Base-by-base conservation (phyloP, 2,797 vertebrate genomes). In the Dendrocincla tyrannina region DNA sequence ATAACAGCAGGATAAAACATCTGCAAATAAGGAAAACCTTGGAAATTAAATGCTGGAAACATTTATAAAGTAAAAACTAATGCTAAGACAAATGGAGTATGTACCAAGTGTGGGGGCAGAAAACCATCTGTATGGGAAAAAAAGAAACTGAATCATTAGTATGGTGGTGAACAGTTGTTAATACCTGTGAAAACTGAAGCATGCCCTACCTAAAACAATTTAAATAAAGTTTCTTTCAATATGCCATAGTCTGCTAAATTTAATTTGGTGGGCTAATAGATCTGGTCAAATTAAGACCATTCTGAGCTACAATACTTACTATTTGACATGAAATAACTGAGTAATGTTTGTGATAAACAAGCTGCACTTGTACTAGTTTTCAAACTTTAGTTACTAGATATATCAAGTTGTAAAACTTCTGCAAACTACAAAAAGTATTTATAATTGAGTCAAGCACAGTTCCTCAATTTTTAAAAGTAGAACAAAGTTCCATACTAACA, bases 41-140 rank as follows among this genome's bases (percentile, higher is more conserved):
- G 69, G 88, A 93, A 95, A 81, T 81, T 49, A 93, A 95, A 92
- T 32, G 44, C 74, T 97, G 94, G 94, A 97, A 97, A 95, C 46
- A 93, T 91, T 97, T 96, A 94, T 83, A 90, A 85, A 88, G 63
- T 88, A 88, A 94, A 90, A 96, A 68, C 91, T 91, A 84, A 88
- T 46, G 64, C 42, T 95, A 87, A 88, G 56, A 88, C 81, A 92
- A 96, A 93, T 63, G 64, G 64, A 85, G 28, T 67, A 89, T 78
- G 72, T 53, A 96, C 73, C 80, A 96, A 4, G 64, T 89, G 74
- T 64, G 77, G 28, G 70, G 33, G 52, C 75, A 88, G 74, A 90
- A 95, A 96, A 93, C 86, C 95, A 96, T 95, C 52, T 85, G 64
- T 33, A 93, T 72, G 28, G 64, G 87, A 47, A 84, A 92, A 83